Evolutionary conservation across 2,888 invertebrate species (phyloP).

Genomic region (Ischnura elegans): DNA sequence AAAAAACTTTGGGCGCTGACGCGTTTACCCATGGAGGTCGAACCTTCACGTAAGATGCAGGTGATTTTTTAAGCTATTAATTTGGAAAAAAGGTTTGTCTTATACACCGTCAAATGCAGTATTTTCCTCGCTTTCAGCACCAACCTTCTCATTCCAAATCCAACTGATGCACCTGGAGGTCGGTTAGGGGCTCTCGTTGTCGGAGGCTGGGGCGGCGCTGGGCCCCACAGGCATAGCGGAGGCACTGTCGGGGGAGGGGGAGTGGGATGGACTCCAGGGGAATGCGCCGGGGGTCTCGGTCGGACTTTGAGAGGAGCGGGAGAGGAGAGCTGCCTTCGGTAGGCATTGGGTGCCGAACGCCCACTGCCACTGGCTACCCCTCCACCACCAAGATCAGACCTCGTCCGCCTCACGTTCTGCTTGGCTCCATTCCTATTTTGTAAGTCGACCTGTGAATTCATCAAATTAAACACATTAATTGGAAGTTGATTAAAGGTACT

Average conservation of each 20-base stretch:
- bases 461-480: not conserved
- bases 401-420: constrained; percentile 69
- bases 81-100: no score
- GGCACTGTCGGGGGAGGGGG: constrained; percentile 47
- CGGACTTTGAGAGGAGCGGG: constrained; percentile 72
- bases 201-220: constrained; percentile 35
- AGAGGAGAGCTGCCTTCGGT: constrained; percentile 69
- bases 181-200: constrained; percentile 56
- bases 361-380: constrained; percentile 29
- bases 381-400: constrained; percentile 70
- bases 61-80: no score
- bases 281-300: constrained; percentile 67
- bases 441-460: constrained; percentile 61
- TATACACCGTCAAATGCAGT: no score
- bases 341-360: constrained; percentile 56
- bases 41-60: no score
- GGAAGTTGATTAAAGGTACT: no score
- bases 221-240: constrained; percentile 51
- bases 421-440: constrained; percentile 60
- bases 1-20: no score
- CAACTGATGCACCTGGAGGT: constrained; percentile 55
- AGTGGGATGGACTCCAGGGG: constrained; percentile 56
- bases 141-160: constrained; percentile 68
- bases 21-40: no score
- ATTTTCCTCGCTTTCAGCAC: no score